Evolutionary conservation across 1,140 invertebrate species (phyloP), one percentile per base, ranked within the genome.

Genomic region (Samia ricini): DNA sequence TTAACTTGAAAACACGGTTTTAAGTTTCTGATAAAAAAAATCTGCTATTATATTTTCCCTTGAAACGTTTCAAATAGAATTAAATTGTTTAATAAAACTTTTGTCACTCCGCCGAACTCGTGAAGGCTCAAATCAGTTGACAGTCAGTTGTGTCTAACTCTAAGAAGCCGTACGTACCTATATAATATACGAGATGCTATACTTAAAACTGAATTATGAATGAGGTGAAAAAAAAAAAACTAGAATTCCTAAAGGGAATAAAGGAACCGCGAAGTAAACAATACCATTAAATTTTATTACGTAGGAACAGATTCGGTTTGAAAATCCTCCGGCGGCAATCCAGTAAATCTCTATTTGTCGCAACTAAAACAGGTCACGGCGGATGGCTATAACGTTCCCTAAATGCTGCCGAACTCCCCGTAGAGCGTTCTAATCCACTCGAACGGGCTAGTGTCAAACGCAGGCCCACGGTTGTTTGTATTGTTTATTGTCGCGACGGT

Each of bases 311-410:
- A 70, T 64, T 76, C 66, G 72, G 68, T 76, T 79, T 76, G 76
- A 74, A 82, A 85, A 85, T 81, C 77, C 77, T 76, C 64, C 71
- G 74, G 69, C 76, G 75, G 83, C 81, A 79, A 85, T 88, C 76
- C 75, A 79, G 85, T 89, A 89, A 89, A 89, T 89, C 84, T 88
- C 84, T 87, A 88, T 89, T 89, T 89, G 87, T 89, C 85, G 81
- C 87, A 85, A 87, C 83, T 89, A 85, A 89, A 89, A 81, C 87
- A 87, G 87, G 87, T 88, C 87, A 89, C 87, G 82, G 83, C 76
- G 81, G 83, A 79, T 84, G 81, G 83, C 87, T 86, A 88, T 89
- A 85, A 88, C 87, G 85, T 69, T 84, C 81, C 84, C 85, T 87
- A 87, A 88, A 87, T 85, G 83, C 85, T 85, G 84, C 81, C 83